Evolutionary conservation across 35 echinoderm and acorn worm genomes (phyloP), one percentile per base, ranked within the genome.

Genomic region (Apostichopus japonicus): DNA sequence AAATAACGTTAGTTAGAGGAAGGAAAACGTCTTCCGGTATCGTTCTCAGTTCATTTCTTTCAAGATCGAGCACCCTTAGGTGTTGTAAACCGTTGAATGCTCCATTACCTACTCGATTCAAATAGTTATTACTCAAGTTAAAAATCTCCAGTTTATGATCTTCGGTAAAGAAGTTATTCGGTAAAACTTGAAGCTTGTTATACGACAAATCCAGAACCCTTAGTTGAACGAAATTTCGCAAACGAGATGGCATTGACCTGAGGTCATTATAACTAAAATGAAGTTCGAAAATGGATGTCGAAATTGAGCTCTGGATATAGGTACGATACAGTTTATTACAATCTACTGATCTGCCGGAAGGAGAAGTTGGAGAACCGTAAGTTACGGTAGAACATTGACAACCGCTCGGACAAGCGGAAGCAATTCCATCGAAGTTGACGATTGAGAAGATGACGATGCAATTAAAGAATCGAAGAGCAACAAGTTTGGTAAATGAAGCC

Each of bases 91-190:
- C 71, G n/a, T 19, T 23, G 17, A 75, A 75, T 7, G 71, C 71
- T 75, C 71, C 22, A 23, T 23, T 75, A 23, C n/a, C 6, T 14
- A 75, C 22, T 7, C 15, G 15, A 75, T 75, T 19, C 71, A 75
- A n/a, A 23, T 75, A 75, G 71, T 75, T 75, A 19, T 75, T 75
- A 75, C 71, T 75, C 71, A 75, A 75, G 17, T 75, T 75, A 75
- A 75, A 75, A 75, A 21, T 23, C 15, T 75, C 17, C n/a, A 75
- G 71, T 75, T 75, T 75, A 23, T 75, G 13, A 6, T 75, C 22
- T 75, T 6, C 17, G 21, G 71, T 7, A 75, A 75, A 75, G 15
- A 6, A 23, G 7, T 75, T 23, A 75, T 75, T 75, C n/a, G 71
- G 71, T 75, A 75, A 75, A 19, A 75, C 17, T 23, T 75, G 14